Evolutionary conservation across 1,140 invertebrate species (phyloP).

Genomic region (Euwallacea fornicatus): DNA sequence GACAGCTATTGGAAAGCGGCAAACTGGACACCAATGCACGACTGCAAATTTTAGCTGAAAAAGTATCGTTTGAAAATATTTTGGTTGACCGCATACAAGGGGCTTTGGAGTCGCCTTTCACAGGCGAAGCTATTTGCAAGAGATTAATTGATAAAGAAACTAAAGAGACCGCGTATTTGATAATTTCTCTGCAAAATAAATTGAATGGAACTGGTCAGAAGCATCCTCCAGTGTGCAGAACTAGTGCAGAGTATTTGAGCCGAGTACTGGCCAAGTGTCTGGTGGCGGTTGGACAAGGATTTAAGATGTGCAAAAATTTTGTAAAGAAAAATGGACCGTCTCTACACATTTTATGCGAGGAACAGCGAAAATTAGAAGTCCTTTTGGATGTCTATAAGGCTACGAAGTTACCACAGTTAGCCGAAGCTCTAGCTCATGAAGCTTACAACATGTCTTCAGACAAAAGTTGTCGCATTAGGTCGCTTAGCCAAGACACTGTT

Average conservation of each 20-base stretch:
- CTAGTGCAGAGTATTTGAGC: slow-evolving; percentile 65
- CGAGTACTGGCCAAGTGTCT: slow-evolving; percentile 61
- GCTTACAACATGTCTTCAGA: slow-evolving; percentile 61
- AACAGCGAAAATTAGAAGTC: slow-evolving; percentile 63
- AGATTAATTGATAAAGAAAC: slow-evolving; percentile 63
- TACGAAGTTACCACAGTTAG: slow-evolving; percentile 68
- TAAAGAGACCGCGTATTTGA: slow-evolving; percentile 73
- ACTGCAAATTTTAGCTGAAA: slow-evolving; percentile 70
- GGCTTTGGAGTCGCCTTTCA: slow-evolving; percentile 52
- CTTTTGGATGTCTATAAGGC: slow-evolving; percentile 67
- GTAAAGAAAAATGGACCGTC: slow-evolving; percentile 44
- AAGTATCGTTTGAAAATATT: slow-evolving; percentile 74
- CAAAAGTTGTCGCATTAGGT: slow-evolving; percentile 47
- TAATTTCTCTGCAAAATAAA: slow-evolving; percentile 67
- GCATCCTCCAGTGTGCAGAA: slow-evolving; percentile 50
- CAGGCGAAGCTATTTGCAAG: slow-evolving; percentile 59
- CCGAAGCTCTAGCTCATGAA: slow-evolving; percentile 65
- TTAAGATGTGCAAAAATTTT: slow-evolving; percentile 47
- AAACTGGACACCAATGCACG: slow-evolving; percentile 67
- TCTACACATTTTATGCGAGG: slow-evolving; percentile 61
- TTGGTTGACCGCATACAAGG: slow-evolving; percentile 58
- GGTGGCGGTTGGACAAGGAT: slow-evolving; percentile 41
- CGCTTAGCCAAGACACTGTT: slow-evolving; percentile 57
- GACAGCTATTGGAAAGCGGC: slow-evolving; percentile 61
- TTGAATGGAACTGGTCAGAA: slow-evolving; percentile 61